Evolutionary conservation across 2,797 vertebrate genomes (phyloP).

Genomic region (Poeciliopsis gracilis): DNA sequence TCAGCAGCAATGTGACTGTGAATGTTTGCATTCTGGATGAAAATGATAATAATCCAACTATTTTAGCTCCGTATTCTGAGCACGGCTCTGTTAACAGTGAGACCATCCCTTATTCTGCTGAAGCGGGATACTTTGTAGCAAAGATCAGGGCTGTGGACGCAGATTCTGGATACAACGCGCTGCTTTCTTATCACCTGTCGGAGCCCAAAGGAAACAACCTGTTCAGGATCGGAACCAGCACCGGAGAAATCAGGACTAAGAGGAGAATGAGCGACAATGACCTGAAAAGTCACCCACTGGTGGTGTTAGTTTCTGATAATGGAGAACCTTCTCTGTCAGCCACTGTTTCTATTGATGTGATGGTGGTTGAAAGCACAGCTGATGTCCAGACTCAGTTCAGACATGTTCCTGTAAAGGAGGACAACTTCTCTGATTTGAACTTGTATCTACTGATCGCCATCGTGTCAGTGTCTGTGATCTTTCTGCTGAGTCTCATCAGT

Average conservation of each 20-base stretch:
- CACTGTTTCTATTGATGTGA: too few relatives aligned
- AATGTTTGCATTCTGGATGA: slow-evolving; percentile 7
- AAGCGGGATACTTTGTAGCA: slow-evolving; percentile 59
- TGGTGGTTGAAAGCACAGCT: too few relatives aligned
- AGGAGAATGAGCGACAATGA: slow-evolving; percentile 76
- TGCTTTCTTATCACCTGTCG: too few relatives aligned
- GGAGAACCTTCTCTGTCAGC: slow-evolving; percentile 74
- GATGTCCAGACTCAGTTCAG: too few relatives aligned
- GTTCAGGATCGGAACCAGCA: too few relatives aligned
- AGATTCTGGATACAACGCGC: too few relatives aligned
- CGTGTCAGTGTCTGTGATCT: slow-evolving; percentile 71
- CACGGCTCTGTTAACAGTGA: slow-evolving; percentile 16
- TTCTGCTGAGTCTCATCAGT: slow-evolving; percentile 73
- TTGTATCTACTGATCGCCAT: slow-evolving; percentile 77
- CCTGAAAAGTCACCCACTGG: slow-evolving; percentile 67
- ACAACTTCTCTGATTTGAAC: too few relatives aligned
- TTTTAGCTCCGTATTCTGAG: slow-evolving; percentile 13
- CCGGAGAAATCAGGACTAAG: slow-evolving; percentile 73
- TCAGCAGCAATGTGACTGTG: background rate
- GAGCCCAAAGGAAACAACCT: too few relatives aligned
- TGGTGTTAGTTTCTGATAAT: slow-evolving; percentile 71
- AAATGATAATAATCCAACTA: slow-evolving; percentile 15
- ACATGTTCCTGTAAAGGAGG: too few relatives aligned
- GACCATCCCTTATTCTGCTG: slow-evolving; percentile 79
- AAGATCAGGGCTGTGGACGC: too few relatives aligned